phyloP scores from a whole-genome alignment of 2,113 vertebrate genomes.

The Callorhinus ursinus region DNA sequence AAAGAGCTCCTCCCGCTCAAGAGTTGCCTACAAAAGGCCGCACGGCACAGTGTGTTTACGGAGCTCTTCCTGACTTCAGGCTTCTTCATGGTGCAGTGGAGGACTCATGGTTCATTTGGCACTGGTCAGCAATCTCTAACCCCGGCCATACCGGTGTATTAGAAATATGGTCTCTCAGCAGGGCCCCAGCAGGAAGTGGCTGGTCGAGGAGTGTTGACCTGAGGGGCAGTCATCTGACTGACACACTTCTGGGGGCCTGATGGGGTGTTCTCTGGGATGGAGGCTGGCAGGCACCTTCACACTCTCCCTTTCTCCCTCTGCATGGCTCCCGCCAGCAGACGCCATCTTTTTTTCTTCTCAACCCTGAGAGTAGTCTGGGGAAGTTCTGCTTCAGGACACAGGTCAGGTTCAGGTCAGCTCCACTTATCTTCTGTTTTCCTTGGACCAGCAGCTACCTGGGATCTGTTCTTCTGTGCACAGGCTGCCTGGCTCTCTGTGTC shows the following conservation, averaged over 20 bases:
- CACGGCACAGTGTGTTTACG: not conserved
- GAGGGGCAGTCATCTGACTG: not conserved
- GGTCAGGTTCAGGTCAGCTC: too few species aligned
- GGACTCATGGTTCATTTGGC: not conserved
- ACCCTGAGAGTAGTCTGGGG: not conserved
- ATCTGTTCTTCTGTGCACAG: too few species aligned
- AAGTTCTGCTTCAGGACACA: too few species aligned
- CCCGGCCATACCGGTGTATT: accelerated
- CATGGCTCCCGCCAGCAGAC: accelerated
- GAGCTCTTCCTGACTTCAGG: not conserved
- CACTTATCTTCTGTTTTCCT: too few species aligned
- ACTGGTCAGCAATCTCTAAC: not conserved
- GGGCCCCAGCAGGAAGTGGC: not conserved
- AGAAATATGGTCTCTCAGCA: not conserved
- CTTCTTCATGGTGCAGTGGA: not conserved
- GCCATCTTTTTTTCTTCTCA: not conserved
- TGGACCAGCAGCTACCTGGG: too few species aligned
- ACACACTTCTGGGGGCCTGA: not conserved
- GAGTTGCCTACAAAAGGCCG: not conserved
- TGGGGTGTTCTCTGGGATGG: not conserved
- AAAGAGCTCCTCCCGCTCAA: not conserved
- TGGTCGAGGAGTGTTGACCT: not conserved
- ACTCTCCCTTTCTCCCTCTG: not conserved
- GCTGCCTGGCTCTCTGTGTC: too few species aligned
- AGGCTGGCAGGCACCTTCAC: not conserved